Evolutionary conservation across 2,888 invertebrate genomes (phyloP).

Genomic region (Pasiphila rectangulata): DNA sequence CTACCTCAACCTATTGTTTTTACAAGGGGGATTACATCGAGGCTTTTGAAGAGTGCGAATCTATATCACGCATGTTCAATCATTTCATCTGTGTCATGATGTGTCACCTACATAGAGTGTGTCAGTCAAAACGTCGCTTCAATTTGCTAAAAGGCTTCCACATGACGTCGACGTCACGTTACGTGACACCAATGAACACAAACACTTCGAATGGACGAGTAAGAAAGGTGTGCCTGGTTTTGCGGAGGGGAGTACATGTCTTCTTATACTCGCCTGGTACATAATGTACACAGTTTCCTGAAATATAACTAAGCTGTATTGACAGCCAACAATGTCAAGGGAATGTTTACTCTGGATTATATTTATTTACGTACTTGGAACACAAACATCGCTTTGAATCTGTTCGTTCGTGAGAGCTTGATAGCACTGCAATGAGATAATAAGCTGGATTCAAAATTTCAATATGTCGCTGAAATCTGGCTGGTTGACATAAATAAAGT

Average conservation of each 20-base stretch:
- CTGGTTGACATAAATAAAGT: slow-evolving; percentile 12
- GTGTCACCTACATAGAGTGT: slow-evolving; percentile 30
- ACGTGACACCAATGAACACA: slow-evolving; percentile 50
- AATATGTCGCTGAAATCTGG: slow-evolving; percentile 33
- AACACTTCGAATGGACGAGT: slow-evolving; percentile 39
- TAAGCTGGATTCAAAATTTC: slow-evolving; percentile 35
- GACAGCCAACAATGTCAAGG: slow-evolving; percentile 1
- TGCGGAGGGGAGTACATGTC: slow-evolving; percentile 32
- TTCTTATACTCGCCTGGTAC: slow-evolving; percentile 6
- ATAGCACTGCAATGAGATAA: slow-evolving; percentile 18
- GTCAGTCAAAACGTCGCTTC: slow-evolving; percentile 50
- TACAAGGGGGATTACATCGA: slow-evolving; percentile 16
- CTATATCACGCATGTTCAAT: slow-evolving; percentile 35
- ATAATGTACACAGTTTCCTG: neutral
- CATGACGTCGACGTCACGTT: slow-evolving; percentile 44
- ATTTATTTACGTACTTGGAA: slow-evolving; percentile 5
- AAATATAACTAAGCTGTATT: too few species aligned
- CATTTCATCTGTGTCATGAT: slow-evolving; percentile 34
- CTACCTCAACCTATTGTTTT: slow-evolving; percentile 21
- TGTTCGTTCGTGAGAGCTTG: slow-evolving; percentile 17
- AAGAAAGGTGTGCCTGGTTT: slow-evolving; percentile 47
- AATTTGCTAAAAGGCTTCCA: slow-evolving; percentile 66
- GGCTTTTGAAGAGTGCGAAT: slow-evolving; percentile 20
- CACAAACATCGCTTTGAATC: slow-evolving; percentile 11
- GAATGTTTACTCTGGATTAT: slow-evolving; percentile 3